Base-by-base conservation (phyloP, 1,140 invertebrate genomes). In the Chymomyza costata region DNA sequence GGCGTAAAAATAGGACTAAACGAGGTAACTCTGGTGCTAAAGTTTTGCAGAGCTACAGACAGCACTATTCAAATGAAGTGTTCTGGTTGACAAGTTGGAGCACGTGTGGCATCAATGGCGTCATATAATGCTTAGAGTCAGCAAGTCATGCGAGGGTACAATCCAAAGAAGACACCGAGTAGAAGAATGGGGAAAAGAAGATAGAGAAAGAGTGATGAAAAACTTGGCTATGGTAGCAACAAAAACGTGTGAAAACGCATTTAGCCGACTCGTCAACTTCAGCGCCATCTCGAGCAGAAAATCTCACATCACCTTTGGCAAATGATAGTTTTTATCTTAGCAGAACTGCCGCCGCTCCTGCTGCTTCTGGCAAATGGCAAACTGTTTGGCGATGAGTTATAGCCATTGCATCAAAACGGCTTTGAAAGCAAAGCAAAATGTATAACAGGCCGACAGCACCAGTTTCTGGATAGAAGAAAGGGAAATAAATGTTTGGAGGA, bases 281-380 rank as follows among this genome's bases (percentile, higher is more conserved):
- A 13, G 21, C 19, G 40, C 18, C 18, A 44, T 44, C 45, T 44
- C 49, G 58, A 39, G 31, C 39, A 55, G 37, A 39, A 39, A 43
- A 59, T 54, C 60, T 64, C 37, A 55, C 66, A 53, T 71, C 71
- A 78, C 65, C 59, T 68, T 71, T 71, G 67, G 71, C 71, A 80
- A 76, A 76, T 76, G 71, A 76, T 76, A 76, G 71, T 76, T 76
- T 76, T 76, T 76, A 76, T 76, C 71, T 54, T 50, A n/a, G 21
- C 21, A 25, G 3, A 8, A 25, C 21, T 25, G 21, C 21, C 8
- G 21, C 21, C 21, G 21, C 21, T 25, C 21, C 21, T 25, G 21
- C 21, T 25, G 21, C 3, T 8, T n/a, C n/a, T n/a, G n/a, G n/a
- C n/a, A 28, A 31, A n/a, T 46, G 57, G 62, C 57, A 65, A 8